Percentiles rank a stretch among this genome's conserved stretches.
These are phyloP conservation scores for Iselma pallidipennis DNA, from an alignment of 2,888 invertebrate genomes.

Conservation along the genomic window DNA sequence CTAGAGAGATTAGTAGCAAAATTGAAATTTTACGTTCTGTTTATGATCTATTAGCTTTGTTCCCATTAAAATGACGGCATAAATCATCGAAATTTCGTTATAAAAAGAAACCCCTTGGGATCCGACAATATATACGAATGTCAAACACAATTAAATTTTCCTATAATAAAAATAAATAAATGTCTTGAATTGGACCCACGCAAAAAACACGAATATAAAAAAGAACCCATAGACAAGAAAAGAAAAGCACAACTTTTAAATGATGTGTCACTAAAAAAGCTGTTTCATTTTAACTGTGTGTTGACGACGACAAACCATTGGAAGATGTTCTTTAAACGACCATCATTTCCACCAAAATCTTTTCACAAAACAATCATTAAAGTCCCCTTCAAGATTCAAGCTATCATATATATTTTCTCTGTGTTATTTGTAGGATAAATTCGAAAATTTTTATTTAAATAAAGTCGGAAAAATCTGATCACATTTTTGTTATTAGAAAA, in stretches of 20 bases:
- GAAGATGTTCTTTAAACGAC: not conserved
- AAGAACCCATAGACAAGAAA: conserved; percentile 1
- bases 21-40: not conserved
- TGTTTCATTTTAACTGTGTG: conserved; percentile 13
- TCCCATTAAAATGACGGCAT: not conserved
- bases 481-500: no score
- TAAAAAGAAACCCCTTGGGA: no score
- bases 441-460: no score
- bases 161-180: not conserved
- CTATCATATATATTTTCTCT: not conserved
- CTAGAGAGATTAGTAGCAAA: not conserved
- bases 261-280: conserved; percentile 26
- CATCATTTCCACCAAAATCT: conserved; percentile 11
- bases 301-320: conserved; percentile 12
- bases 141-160: not conserved
- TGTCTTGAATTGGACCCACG: not conserved
- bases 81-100: not conserved
- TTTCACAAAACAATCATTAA: not conserved
- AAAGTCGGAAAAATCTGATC: no score
- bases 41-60: not conserved
- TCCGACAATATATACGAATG: no score
- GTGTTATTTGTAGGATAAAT: not conserved
- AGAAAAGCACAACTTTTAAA: conserved; percentile 27
- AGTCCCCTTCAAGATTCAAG: not conserved
- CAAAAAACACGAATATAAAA: not conserved